phyloP scores from a whole-genome alignment of 2,113 vertebrate genomes.

The Channa maculata region DNA sequence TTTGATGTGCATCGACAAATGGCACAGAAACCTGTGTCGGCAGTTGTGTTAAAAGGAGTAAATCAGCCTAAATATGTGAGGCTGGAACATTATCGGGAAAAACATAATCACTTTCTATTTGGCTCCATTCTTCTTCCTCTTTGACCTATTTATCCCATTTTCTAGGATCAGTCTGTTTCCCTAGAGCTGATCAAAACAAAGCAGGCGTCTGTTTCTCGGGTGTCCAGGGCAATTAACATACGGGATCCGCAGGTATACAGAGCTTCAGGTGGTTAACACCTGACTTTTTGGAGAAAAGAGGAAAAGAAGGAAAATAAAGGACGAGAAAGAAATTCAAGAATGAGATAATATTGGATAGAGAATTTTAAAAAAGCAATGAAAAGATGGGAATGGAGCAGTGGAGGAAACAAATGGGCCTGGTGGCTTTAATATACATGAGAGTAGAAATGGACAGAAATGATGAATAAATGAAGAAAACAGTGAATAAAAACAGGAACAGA shows the following conservation, averaged over 20 bases:
- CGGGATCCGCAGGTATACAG: background rate
- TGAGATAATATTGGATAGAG: background rate
- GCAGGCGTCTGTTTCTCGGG: background rate
- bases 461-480: background rate
- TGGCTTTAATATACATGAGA: background rate
- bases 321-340: no score
- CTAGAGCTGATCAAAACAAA: no score
- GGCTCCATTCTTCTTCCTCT: background rate
- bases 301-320: no score
- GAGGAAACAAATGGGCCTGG: background rate
- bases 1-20: conserved; percentile 35
- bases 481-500: background rate
- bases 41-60: background rate
- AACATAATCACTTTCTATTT: no score
- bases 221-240: background rate
- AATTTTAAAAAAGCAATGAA: background rate
- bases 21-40: conserved; percentile 5
- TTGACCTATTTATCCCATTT: background rate
- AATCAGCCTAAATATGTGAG: conserved; percentile 1
- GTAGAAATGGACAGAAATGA: no score
- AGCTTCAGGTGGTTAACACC: conserved; percentile 13
- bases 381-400: background rate
- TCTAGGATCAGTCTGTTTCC: no score
- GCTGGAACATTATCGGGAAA: background rate
- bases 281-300: background rate